Conservation (phyloP, 35 echinoderm and acorn worm species). For the Ophioderma brevispina region DNA sequence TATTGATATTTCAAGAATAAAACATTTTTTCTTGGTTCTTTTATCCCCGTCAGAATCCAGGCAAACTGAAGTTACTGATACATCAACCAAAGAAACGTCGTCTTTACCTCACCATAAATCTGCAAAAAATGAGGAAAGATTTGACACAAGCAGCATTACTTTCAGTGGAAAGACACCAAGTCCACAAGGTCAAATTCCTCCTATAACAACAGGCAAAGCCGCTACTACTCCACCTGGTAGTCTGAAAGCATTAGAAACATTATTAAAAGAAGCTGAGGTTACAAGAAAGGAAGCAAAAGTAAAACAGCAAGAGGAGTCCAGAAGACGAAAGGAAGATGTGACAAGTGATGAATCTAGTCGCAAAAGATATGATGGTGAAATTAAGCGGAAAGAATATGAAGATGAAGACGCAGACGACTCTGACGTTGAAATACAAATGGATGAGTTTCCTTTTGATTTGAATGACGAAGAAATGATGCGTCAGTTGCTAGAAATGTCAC, state of each 20-base stretch:
- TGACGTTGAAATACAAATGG: background rate
- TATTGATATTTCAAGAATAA: no score
- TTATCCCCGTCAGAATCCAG: no score
- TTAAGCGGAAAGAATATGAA: background rate
- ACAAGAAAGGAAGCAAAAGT: background rate
- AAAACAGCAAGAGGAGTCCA: background rate
- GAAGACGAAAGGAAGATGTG: background rate
- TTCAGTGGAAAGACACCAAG: background rate
- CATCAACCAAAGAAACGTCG: no score
- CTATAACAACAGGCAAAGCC: background rate
- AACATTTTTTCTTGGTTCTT: no score
- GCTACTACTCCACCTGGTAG: background rate
- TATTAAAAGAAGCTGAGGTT: background rate
- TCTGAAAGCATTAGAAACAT: background rate
- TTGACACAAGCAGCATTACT: no score
- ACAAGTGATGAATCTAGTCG: background rate
- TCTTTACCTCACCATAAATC: no score
- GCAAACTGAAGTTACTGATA: no score
- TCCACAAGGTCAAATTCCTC: background rate
- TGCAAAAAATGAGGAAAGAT: no score
- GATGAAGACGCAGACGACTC: background rate
- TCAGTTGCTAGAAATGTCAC: conserved; percentile 82
- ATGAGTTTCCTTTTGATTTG: conserved; percentile 23
- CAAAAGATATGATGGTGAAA: background rate
- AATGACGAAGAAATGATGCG: conserved; percentile 90